Conservation (phyloP, 2,113 vertebrate genomes). For the Pangasianodon gigas region DNA sequence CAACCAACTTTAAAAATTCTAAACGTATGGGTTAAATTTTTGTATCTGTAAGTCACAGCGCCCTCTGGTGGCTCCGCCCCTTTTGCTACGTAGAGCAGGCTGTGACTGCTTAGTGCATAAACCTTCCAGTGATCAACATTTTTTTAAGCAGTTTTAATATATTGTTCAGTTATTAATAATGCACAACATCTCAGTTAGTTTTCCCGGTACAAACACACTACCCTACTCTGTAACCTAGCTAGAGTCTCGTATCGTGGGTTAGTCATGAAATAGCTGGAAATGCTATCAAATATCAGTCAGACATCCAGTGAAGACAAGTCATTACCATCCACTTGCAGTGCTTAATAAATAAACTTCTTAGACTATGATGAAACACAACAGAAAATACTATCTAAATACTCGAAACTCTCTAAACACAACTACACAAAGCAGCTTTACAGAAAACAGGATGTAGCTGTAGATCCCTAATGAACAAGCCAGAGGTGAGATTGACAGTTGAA, state of each 20-base stretch:
- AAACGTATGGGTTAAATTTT: not conserved
- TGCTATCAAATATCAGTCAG: not conserved
- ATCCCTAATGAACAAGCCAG: not conserved
- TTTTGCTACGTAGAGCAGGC: not conserved
- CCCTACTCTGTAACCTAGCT: not conserved
- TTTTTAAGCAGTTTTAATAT: not conserved
- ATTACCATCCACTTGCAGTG: not conserved
- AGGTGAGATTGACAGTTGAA: not conserved
- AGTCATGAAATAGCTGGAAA: not conserved
- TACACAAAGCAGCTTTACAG: not conserved
- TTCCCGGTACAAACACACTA: not conserved
- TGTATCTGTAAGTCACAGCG: not conserved
- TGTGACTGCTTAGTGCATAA: not conserved
- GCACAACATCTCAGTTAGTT: not conserved
- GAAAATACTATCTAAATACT: not conserved
- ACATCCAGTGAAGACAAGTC: not conserved
- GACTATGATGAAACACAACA: not conserved
- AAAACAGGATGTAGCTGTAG: not conserved
- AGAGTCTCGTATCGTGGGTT: not conserved
- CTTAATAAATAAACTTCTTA: not conserved
- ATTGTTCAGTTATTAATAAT: not conserved
- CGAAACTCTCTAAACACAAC: not conserved
- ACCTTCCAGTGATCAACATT: not conserved
- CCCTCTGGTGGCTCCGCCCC: not conserved
- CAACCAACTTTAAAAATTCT: not conserved